phyloP scores from a whole-genome alignment of 2,888 invertebrate species.

The Hydrotaea cyrtoneurina region DNA sequence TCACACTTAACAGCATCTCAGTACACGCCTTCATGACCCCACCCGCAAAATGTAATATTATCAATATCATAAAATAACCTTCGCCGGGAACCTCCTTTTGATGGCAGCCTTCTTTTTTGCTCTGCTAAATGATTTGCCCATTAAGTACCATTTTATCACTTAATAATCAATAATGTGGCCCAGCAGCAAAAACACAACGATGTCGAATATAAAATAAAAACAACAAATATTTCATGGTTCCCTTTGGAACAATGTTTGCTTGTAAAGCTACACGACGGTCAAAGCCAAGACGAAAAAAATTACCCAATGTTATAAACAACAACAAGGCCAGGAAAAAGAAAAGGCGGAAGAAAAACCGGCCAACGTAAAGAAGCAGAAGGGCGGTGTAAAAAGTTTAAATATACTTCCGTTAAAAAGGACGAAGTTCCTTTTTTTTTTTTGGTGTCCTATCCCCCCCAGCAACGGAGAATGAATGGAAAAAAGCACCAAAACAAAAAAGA shows the following conservation, averaged over 20 bases:
- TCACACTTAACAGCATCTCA: not conserved
- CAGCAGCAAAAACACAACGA: not conserved
- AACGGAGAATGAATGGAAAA: not conserved
- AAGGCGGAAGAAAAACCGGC: not conserved
- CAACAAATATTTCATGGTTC: slow-evolving; percentile 40
- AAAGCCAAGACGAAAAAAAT: not conserved
- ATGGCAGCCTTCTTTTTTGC: not conserved
- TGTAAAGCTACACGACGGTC: not conserved
- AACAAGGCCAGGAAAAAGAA: slow-evolving; percentile 13
- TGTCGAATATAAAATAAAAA: not conserved
- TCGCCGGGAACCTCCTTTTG: not conserved
- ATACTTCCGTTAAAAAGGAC: slow-evolving; percentile 38
- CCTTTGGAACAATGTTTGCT: slow-evolving; percentile 33
- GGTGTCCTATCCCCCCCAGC: not conserved
- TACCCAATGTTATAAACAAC: slow-evolving; percentile 34
- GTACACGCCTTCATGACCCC: not conserved
- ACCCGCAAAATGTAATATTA: not conserved
- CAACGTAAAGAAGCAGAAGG: not conserved
- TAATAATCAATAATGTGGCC: slow-evolving; percentile 48
- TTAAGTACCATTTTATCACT: slow-evolving; percentile 50
- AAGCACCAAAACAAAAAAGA: slow-evolving; percentile 16
- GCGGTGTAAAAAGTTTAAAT: slow-evolving; percentile 47
- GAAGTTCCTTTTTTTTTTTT: not conserved
- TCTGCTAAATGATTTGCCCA: slow-evolving; percentile 36
- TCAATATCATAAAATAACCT: not conserved